These are phyloP conservation scores for Drosophila longiperda DNA, from an alignment of 2,888 invertebrate genomes.

Conservation along the genomic window DNA sequence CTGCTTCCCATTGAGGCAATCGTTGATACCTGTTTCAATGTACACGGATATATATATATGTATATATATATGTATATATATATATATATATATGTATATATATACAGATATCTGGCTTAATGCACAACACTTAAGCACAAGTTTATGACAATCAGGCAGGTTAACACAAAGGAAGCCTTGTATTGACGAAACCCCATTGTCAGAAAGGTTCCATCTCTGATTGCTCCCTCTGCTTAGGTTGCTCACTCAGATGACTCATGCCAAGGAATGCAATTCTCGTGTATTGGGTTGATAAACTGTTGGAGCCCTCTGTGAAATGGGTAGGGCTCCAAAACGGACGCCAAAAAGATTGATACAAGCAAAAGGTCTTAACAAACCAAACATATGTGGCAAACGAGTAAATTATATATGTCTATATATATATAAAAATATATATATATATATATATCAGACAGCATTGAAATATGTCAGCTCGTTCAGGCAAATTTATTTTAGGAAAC, in stretches of 20 bases:
- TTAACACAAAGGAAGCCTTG: slow-evolving; percentile 47
- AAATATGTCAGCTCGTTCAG: neutral
- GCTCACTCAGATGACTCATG: slow-evolving; percentile 38
- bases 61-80: slow-evolving; percentile 24
- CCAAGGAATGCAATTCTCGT: slow-evolving; percentile 55
- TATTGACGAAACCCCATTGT: slow-evolving; percentile 15
- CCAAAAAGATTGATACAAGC: slow-evolving; percentile 42
- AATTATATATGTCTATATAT: neutral
- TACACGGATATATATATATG: slow-evolving; percentile 28
- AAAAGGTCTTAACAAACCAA: slow-evolving; percentile 29
- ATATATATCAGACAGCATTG: neutral
- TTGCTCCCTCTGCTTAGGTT: neutral
- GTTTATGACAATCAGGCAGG: slow-evolving; percentile 53
- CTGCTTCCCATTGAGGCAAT: slow-evolving; percentile 30
- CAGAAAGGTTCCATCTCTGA: slow-evolving; percentile 31
- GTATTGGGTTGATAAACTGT: slow-evolving; percentile 51
- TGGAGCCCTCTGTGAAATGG: slow-evolving; percentile 34
- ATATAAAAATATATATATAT: neutral
- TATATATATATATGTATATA: slow-evolving; percentile 19
- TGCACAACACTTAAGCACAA: slow-evolving; percentile 61
- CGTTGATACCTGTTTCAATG: slow-evolving; percentile 49
- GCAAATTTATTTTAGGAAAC: slow-evolving; percentile 5
- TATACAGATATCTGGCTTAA: slow-evolving; percentile 38
- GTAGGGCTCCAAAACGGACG: slow-evolving; percentile 25
- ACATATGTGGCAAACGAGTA: slow-evolving; percentile 2